Conservation (phyloP, 2,888 invertebrate genomes). For the Siphlonurus alternatus region DNA sequence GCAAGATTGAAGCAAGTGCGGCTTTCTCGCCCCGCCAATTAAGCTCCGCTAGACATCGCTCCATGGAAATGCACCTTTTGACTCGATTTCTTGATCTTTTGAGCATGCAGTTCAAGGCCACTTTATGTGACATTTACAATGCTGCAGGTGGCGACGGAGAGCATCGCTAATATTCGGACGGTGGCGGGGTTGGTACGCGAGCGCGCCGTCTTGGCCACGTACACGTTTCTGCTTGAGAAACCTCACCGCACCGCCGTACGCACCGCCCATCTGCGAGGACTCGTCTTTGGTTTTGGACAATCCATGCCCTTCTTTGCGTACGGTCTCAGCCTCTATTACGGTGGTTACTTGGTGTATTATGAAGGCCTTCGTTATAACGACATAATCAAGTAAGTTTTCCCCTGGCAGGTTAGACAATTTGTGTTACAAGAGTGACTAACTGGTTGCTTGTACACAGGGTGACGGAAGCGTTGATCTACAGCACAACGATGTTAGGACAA, state of each 20-base stretch:
- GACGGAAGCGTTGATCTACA: constrained; percentile 57
- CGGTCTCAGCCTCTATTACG: constrained; percentile 52
- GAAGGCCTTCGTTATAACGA: constrained; percentile 41
- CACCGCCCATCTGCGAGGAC: constrained; percentile 46
- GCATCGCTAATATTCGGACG: constrained; percentile 59
- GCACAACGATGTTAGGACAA: constrained; percentile 65
- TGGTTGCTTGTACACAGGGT: too few species aligned
- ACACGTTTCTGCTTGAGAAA: constrained; percentile 39
- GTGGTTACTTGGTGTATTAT: constrained; percentile 46
- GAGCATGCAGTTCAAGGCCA: too few species aligned
- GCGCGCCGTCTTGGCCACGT: constrained; percentile 43
- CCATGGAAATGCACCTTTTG: too few species aligned
- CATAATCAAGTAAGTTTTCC: constrained; percentile 44
- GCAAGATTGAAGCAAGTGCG: too few species aligned
- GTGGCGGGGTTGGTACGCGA: constrained; percentile 58
- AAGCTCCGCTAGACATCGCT: too few species aligned
- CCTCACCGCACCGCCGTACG: constrained; percentile 39
- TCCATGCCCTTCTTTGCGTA: constrained; percentile 54
- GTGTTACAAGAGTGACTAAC: too few species aligned
- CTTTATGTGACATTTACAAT: too few species aligned
- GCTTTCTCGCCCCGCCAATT: too few species aligned
- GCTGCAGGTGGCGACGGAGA: constrained; percentile 54
- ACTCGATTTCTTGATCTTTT: too few species aligned
- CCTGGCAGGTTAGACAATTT: too few species aligned
- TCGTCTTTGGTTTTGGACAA: constrained; percentile 53